Evolutionary conservation across 2,797 vertebrate genomes (phyloP).

Genomic region (Huso huso): DNA sequence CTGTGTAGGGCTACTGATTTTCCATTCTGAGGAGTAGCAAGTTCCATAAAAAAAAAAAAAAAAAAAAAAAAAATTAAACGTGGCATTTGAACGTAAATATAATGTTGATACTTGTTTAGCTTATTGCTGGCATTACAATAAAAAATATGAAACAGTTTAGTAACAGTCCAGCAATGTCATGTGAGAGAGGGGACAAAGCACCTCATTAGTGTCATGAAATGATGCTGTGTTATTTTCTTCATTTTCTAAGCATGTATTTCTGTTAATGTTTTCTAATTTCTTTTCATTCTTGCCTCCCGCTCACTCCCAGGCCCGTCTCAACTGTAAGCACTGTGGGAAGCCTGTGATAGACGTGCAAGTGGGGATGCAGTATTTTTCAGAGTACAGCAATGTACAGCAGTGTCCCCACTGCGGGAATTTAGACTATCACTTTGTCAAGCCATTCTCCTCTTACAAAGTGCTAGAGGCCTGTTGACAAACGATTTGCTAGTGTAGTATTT

Average conservation of each 20-base stretch:
- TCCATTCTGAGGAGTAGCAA: too few species aligned
- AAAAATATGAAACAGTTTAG: too few species aligned
- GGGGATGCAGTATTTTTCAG: slow-evolving; percentile 99
- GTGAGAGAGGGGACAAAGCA: too few species aligned
- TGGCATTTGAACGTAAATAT: too few species aligned
- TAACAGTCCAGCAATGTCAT: too few species aligned
- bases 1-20: too few species aligned
- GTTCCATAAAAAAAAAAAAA: too few species aligned
- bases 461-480: slow-evolving; percentile 98
- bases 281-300: slow-evolving; percentile 16
- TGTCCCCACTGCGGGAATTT: slow-evolving; percentile 98
- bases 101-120: too few species aligned
- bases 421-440: slow-evolving; percentile 99
- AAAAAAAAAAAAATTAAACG: too few species aligned
- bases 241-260: too few species aligned
- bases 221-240: background rate
- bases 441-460: slow-evolving; percentile 98
- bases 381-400: slow-evolving; percentile 99
- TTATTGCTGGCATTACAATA: too few species aligned
- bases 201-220: background rate
- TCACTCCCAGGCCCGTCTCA: slow-evolving; percentile 80
- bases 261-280: slow-evolving; percentile 16
- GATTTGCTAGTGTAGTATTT: slow-evolving; percentile 73
- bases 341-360: slow-evolving; percentile 94
- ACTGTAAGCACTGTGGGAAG: slow-evolving; percentile 98